phyloP scores from a whole-genome alignment of 2,113 vertebrate genomes.

The Cynoglossus semilaevis region DNA sequence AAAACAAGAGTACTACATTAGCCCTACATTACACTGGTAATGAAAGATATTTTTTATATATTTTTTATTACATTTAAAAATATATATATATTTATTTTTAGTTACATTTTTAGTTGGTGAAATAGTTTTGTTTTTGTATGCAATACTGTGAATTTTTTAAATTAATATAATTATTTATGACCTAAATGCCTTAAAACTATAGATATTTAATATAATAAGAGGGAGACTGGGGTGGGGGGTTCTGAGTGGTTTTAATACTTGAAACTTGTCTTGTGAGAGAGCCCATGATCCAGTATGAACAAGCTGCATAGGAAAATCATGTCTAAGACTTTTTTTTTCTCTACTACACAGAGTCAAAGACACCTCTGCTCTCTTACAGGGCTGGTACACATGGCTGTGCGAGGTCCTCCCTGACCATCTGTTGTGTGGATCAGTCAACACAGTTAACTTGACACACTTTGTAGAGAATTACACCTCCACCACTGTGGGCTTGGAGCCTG shows the following conservation, averaged over 20 bases:
- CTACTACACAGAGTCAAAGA: conserved; percentile 82
- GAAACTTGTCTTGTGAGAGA: conserved; percentile 91
- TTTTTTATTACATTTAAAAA: no score
- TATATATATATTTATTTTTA: no score
- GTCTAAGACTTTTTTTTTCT: conserved; percentile 85
- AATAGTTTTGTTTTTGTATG: no score
- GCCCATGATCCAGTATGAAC: conserved; percentile 77
- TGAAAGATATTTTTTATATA: no score
- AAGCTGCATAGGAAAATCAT: conserved; percentile 71
- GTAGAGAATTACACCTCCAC: conserved; percentile 87
- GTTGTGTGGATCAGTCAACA: conserved; percentile 94
- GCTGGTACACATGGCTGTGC: conserved; percentile 80
- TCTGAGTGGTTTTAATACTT: conserved; percentile 84
- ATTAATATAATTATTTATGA: no score
- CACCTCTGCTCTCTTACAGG: conserved; percentile 83
- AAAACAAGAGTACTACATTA: no score
- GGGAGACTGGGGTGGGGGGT: no score
- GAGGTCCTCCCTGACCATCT: conserved; percentile 83
- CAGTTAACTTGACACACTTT: conserved; percentile 88
- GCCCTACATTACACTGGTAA: no score
- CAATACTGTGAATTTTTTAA: no score
- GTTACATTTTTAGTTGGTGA: no score
- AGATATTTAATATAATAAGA: no score
- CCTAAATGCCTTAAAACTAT: no score
- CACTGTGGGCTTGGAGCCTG: conserved; percentile 84